These are phyloP conservation scores for Trichogramma pretiosum DNA, from an alignment of 1,140 invertebrate species.

Conservation along the genomic window DNA sequence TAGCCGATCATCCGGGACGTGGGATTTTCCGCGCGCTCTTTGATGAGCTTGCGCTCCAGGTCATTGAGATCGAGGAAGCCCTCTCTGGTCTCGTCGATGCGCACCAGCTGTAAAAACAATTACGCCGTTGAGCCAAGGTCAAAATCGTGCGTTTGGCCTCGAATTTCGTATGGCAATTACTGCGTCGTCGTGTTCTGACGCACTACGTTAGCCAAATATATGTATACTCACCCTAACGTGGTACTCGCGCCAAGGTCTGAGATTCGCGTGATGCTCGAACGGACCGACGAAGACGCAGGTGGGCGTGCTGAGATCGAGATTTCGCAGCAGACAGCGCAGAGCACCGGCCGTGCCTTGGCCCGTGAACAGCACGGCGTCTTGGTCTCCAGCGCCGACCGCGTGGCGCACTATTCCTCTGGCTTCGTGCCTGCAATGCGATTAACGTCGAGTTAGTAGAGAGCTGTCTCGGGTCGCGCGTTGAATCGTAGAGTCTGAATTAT, in stretches of 20 bases:
- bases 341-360: constrained; percentile 67
- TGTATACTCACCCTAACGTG: constrained; percentile 60
- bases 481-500: too few relatives aligned
- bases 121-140: too few relatives aligned
- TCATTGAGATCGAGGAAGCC: constrained; percentile 72
- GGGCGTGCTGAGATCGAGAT: constrained; percentile 48
- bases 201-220: too few relatives aligned
- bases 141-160: constrained; percentile 5
- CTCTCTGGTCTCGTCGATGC: constrained; percentile 66
- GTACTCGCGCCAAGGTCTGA: constrained; percentile 76
- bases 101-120: constrained; percentile 52
- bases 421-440: constrained; percentile 65
- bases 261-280: constrained; percentile 75
- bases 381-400: constrained; percentile 69
- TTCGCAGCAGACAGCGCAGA: constrained; percentile 58
- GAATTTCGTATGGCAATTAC: background rate
- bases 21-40: constrained; percentile 45
- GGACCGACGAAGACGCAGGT: constrained; percentile 75
- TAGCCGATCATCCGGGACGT: constrained; percentile 67
- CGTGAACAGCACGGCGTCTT: constrained; percentile 76
- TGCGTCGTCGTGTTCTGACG: too few relatives aligned
- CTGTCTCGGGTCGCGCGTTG: too few relatives aligned
- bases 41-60: constrained; percentile 63
- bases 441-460: too few relatives aligned
- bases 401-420: constrained; percentile 73